Percentiles rank a stretch among this genome's conserved stretches.
Conservation (phyloP, 2,888 invertebrate species). For the Heliconius aoede region DNA sequence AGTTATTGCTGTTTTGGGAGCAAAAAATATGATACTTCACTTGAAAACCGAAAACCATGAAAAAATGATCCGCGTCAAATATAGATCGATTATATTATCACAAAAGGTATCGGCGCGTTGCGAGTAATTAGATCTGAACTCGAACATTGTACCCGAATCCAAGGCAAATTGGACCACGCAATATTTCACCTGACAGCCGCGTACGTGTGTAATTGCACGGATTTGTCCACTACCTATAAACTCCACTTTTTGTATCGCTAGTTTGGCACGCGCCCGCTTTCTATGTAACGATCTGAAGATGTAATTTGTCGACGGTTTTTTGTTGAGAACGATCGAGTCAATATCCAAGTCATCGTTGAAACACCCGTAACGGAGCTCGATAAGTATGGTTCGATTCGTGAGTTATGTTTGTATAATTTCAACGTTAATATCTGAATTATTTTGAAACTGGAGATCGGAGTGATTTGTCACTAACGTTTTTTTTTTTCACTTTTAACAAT, state of each 20-base stretch:
- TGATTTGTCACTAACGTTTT: background rate
- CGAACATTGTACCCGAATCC: constrained; percentile 65
- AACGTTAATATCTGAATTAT: background rate
- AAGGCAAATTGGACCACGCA: constrained; percentile 75
- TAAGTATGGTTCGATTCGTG: constrained; percentile 40
- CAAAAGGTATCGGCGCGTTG: constrained; percentile 63
- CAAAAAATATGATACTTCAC: constrained; percentile 52
- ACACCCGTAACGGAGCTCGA: constrained; percentile 49
- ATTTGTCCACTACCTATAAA: constrained; percentile 69
- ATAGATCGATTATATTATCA: constrained; percentile 58
- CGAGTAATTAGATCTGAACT: constrained; percentile 71
- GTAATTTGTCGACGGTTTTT: constrained; percentile 76
- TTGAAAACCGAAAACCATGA: constrained; percentile 49
- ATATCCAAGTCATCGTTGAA: constrained; percentile 48
- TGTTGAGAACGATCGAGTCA: constrained; percentile 54
- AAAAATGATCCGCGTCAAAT: constrained; percentile 55
- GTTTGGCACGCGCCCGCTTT: constrained; percentile 79
- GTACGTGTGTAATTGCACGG: constrained; percentile 81
- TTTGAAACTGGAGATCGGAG: background rate
- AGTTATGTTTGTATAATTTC: constrained; percentile 29
- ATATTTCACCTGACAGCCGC: constrained; percentile 72
- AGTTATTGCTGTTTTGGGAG: constrained; percentile 42
- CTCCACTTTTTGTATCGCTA: constrained; percentile 69
- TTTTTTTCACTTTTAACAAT: background rate
- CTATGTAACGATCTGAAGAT: constrained; percentile 67